Evolutionary conservation across 2,113 vertebrate genomes (phyloP).

Genomic region (Heteronetta atricapilla): DNA sequence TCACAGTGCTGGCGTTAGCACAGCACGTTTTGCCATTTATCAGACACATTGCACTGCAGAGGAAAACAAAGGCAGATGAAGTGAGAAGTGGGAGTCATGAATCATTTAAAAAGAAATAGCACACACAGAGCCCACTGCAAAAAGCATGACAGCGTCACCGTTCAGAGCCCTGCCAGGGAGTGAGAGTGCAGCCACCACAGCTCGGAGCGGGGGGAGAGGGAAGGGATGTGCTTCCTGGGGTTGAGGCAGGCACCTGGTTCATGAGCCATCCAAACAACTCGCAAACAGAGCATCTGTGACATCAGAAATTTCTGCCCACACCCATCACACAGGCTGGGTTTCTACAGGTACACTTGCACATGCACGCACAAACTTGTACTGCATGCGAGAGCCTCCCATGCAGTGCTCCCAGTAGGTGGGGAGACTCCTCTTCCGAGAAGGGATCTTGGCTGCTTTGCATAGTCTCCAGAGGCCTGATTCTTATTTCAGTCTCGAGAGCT

Average conservation of each 20-base stretch:
- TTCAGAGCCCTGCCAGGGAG: background rate
- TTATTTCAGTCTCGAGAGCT: background rate
- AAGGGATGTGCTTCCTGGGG: background rate
- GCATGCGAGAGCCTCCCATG: background rate
- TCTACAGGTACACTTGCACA: background rate
- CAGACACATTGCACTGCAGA: slow-evolving; percentile 69
- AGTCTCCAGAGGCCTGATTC: background rate
- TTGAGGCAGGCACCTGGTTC: background rate
- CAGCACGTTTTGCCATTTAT: slow-evolving; percentile 63
- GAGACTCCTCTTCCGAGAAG: background rate
- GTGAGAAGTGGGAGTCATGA: slow-evolving; percentile 72
- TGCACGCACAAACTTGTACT: background rate
- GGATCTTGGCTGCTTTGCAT: background rate
- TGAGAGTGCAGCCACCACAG: background rate
- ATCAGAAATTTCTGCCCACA: accelerated
- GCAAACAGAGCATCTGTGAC: background rate
- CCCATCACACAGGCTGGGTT: background rate
- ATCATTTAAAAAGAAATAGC: slow-evolving; percentile 58
- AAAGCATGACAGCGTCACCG: background rate
- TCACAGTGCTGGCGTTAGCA: slow-evolving; percentile 53
- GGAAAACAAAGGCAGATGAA: slow-evolving; percentile 76
- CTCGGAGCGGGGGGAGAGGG: background rate
- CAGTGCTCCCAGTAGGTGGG: background rate
- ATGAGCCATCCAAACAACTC: background rate
- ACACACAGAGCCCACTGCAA: slow-evolving; percentile 20